Evolutionary conservation across 2,888 invertebrate species (phyloP).

Genomic region (Epirrita christyi): DNA sequence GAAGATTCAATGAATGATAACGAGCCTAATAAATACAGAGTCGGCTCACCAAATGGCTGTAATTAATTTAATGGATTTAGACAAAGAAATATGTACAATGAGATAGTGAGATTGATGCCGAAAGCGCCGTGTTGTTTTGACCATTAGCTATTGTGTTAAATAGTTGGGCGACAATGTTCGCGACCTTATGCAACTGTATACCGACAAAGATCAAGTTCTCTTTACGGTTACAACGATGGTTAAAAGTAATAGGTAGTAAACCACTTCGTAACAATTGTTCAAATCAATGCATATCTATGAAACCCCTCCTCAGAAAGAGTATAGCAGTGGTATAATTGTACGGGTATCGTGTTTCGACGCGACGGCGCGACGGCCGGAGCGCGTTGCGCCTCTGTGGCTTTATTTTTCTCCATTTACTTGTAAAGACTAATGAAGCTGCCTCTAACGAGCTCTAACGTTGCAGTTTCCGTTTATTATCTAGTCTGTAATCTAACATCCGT

Average conservation of each 20-base stretch:
- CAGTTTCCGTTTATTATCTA: conserved; percentile 68
- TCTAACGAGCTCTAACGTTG: conserved; percentile 72
- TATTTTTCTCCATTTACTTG: conserved; percentile 65
- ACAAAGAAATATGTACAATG: conserved; percentile 83
- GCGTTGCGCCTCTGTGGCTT: conserved; percentile 45
- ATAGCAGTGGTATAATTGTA: conserved; percentile 25
- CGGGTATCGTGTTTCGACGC: conserved; percentile 30
- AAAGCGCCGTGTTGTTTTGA: conserved; percentile 67
- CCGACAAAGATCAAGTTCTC: conserved; percentile 1
- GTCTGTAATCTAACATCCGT: conserved; percentile 61
- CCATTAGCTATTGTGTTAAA: conserved; percentile 53
- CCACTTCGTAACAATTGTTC: conserved; percentile 12
- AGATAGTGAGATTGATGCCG: conserved; percentile 80
- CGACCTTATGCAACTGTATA: conserved; percentile 8
- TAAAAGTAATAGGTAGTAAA: conserved; percentile 7
- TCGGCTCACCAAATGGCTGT: conserved; percentile 79
- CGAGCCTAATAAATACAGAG: conserved; percentile 82
- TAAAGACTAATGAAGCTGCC: conserved; percentile 73
- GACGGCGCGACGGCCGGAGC: conserved; percentile 7
- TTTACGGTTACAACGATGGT: conserved; percentile 2
- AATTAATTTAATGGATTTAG: conserved; percentile 85
- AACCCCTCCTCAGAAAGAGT: conserved; percentile 11
- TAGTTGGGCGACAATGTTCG: conserved; percentile 10
- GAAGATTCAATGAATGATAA: conserved; percentile 84
- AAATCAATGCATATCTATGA: conserved; percentile 18